phyloP scores from a whole-genome alignment of 2,888 invertebrate species.

The Gastrophysa polygoni region DNA sequence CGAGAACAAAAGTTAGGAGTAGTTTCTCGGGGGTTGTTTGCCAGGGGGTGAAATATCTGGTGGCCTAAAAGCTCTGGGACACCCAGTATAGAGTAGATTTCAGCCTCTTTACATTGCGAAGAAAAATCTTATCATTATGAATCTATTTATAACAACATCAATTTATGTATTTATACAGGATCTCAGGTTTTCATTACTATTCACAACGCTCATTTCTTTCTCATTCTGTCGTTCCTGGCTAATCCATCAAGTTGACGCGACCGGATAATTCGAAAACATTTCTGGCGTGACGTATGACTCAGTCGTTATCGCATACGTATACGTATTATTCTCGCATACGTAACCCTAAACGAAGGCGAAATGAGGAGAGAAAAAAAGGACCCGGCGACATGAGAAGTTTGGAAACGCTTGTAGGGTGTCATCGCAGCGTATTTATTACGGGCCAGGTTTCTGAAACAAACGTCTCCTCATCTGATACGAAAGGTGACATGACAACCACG shows the following conservation, averaged over 20 bases:
- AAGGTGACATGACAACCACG: neutral
- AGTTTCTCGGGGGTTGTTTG: no score
- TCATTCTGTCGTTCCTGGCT: neutral
- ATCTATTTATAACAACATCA: no score
- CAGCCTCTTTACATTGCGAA: no score
- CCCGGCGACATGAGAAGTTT: slow-evolving; percentile 12
- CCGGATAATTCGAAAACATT: neutral
- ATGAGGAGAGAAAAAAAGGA: neutral
- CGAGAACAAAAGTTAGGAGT: no score
- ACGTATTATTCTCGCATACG: neutral
- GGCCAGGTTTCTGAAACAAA: slow-evolving; percentile 6
- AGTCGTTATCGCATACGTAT: neutral
- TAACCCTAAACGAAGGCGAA: neutral
- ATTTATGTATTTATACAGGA: no score
- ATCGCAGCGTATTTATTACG: slow-evolving; percentile 13
- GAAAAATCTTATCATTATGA: no score
- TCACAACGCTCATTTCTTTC: neutral
- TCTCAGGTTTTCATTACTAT: neutral
- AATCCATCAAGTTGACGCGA: neutral
- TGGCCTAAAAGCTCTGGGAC: no score
- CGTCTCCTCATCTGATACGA: neutral
- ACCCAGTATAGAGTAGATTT: no score
- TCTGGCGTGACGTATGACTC: neutral
- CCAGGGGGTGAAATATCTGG: no score
- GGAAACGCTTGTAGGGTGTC: slow-evolving; percentile 13